Evolutionary conservation across 2,888 invertebrate genomes (phyloP), one percentile per base, ranked within the genome.

Genomic region (Macropis europaea): DNA sequence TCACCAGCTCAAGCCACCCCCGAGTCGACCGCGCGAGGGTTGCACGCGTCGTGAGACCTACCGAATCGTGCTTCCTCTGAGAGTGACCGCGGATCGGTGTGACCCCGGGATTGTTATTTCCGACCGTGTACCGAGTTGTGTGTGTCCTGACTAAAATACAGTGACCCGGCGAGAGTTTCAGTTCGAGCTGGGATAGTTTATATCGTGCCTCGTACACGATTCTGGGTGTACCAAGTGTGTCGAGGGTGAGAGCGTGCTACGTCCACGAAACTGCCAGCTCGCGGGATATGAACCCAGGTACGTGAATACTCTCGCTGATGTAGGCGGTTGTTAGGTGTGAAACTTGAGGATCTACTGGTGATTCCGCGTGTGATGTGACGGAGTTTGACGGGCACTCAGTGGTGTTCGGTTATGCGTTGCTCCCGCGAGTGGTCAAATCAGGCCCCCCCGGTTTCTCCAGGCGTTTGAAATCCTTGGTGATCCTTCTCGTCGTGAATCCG

Each of bases 251-350:
- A 75, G 80, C 72, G 77, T 77, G 74, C 74, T 69, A 50, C 47
- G 66, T 43, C 63, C 68, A 78, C 77, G 73, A 87, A 86, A 84
- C 84, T 83, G 87, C 84, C 83, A 86, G 83, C 81, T 73, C 72
- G 71, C 86, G 84, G 89, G 88, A 89, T 89, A 89, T 89, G 89
- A 87, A 85, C 88, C 87, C 88, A 89, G 89, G 88, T 89, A 86
- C 76, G 88, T 87, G 82, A 50, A 56, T 61, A 28, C 54, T 62
- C 30, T 52, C 40, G 69, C 63, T 60, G 52, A 54, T 42, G 50
- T 40, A 26, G 59, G 57, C 24, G 19, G 24, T 15, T 38, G 30
- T 50, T 43, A 6, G 24, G 22, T 15, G 28, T 30, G 11, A 32
- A 40, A 56, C n/a, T n/a, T n/a, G n/a, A n/a, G n/a, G n/a, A n/a